Evolutionary conservation across 2,797 vertebrate species (phyloP).

Genomic region (Coranthus polyacanthus): DNA sequence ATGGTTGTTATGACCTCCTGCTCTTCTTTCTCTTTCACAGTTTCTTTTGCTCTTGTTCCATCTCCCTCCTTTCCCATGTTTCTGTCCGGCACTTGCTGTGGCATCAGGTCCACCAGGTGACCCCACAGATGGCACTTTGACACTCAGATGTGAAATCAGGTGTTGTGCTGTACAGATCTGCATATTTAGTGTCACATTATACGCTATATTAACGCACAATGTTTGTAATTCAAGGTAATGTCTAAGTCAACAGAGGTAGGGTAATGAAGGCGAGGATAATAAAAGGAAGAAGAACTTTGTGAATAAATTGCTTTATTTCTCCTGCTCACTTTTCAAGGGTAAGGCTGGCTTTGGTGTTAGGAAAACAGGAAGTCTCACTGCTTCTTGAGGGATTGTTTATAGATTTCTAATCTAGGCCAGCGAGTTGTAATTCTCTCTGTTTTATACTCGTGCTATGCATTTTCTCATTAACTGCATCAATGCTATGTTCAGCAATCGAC

Average conservation of each 20-base stretch:
- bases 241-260: slow-evolving; percentile 81
- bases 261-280: slow-evolving; percentile 25
- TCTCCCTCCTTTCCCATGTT: slow-evolving; percentile 44
- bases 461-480: slow-evolving; percentile 68
- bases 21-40: slow-evolving; percentile 54
- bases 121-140: slow-evolving; percentile 87
- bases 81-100: slow-evolving; percentile 54
- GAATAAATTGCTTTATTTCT: slow-evolving; percentile 69
- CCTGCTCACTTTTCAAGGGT: slow-evolving; percentile 81
- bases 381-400: slow-evolving; percentile 68
- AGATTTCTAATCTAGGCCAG: slow-evolving; percentile 68
- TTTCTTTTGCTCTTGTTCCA: slow-evolving; percentile 43
- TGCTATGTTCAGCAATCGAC: slow-evolving; percentile 50
- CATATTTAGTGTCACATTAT: slow-evolving; percentile 91
- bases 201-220: slow-evolving; percentile 85
- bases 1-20: slow-evolving; percentile 66
- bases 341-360: slow-evolving; percentile 50
- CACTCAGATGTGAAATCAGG: slow-evolving; percentile 87
- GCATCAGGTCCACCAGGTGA: slow-evolving; percentile 80
- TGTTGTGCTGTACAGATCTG: slow-evolving; percentile 82
- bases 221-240: slow-evolving; percentile 86
- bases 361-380: slow-evolving; percentile 63
- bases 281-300: slow-evolving; percentile 73
- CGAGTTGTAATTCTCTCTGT: slow-evolving; percentile 62
- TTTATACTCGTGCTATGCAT: slow-evolving; percentile 57